Base-by-base conservation (phyloP, 2,888 invertebrate species). In the Caenorhabditis sp. region DNA sequence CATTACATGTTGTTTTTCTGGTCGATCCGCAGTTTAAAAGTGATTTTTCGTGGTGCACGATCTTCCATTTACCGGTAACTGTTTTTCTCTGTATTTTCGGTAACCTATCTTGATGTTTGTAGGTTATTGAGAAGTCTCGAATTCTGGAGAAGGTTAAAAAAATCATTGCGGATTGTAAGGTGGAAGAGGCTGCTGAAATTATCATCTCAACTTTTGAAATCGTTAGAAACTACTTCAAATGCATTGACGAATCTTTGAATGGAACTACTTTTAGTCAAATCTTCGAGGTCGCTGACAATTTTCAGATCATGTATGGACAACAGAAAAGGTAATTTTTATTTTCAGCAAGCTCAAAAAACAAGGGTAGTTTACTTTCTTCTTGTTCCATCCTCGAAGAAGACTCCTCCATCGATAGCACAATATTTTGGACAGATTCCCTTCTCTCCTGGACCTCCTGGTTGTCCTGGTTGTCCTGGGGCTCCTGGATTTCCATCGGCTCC, bases 331-430 rank as follows among this genome's bases (percentile, higher is more conserved):
- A 23, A 67, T 71, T 71, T 63, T 56, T 71, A 60, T 53, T 26
- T 50, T 49, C 12, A 25, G 25, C 25, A 23, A 59, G 14, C 7
- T 54, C 31, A 43, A 38, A 54, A 20, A 27, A 54, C 50, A 38
- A 53, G 27, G 26, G 12, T 2, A 12, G 52, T 72, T 68, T 72
- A 72, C 68, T 72, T 72, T 64, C 72, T 67, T 67, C 76, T 68
- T 69, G 76, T 75, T 78, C 78, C 78, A 65, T 76, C 78, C 68
- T 78, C 77, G 76, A 78, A 78, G 72, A 78, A 78, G 68, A 78
- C 70, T 68, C 78, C 78, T 54, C 78, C 78, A 73, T 78, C 78
- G 72, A 69, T 76, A 64, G 78, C 72, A 70, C 78, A 78, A 71
- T 78, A 78, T 59, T 70, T 76, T 61, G 78, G 78, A 65, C 78